Evolutionary conservation across 1,140 invertebrate species (phyloP).

Genomic region (Drosophila orena): DNA sequence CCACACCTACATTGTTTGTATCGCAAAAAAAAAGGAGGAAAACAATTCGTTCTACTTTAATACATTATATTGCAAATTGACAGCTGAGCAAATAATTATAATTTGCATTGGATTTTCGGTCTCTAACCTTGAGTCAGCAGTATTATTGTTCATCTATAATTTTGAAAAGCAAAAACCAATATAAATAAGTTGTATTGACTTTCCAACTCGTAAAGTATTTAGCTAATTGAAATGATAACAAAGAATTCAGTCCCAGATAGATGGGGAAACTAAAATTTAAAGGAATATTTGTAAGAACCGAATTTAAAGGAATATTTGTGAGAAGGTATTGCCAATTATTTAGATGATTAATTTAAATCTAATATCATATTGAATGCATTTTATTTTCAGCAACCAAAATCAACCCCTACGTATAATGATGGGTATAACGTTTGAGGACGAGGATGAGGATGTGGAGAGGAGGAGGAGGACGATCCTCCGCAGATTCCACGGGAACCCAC

Average conservation of each 20-base stretch:
- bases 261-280: too few relatives aligned
- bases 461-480: constrained; percentile 23
- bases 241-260: too few relatives aligned
- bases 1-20: constrained; percentile 25
- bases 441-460: constrained; percentile 31
- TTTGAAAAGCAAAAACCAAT: not conserved
- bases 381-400: not conserved
- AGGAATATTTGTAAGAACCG: too few relatives aligned
- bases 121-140: constrained; percentile 14
- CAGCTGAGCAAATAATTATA: constrained; percentile 36
- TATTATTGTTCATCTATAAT: constrained; percentile 7
- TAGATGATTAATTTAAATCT: too few relatives aligned
- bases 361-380: too few relatives aligned
- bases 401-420: constrained; percentile 53
- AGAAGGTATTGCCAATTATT: too few relatives aligned
- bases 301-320: too few relatives aligned
- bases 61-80: constrained; percentile 5
- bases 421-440: constrained; percentile 24
- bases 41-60: constrained; percentile 22
- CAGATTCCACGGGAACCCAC: constrained; percentile 44
- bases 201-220: too few relatives aligned
- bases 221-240: too few relatives aligned
- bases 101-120: constrained; percentile 11
- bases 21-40: constrained; percentile 19
- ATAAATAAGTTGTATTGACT: not conserved